Conservation (phyloP, 2,888 invertebrate genomes). For the Magallana nippona region DNA sequence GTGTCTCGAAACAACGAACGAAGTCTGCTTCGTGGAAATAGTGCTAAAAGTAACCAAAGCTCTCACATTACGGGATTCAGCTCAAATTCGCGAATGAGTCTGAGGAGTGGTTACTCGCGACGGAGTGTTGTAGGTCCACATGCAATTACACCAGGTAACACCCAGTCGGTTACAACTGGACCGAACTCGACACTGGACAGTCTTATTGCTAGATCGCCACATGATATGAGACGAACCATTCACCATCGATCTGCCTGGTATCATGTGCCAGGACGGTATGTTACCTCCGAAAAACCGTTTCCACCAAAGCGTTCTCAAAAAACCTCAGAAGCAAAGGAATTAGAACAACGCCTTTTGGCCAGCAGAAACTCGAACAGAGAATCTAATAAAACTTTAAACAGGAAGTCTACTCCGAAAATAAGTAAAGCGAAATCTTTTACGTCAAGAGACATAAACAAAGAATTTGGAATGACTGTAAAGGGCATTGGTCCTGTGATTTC, state of each 20-base stretch:
- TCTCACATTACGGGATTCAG: conserved; percentile 57
- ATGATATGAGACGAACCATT: conserved; percentile 57
- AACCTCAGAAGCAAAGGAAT: conserved; percentile 55
- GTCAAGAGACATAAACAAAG: conserved; percentile 33
- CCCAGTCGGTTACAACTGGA: conserved; percentile 65
- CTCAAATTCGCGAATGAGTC: conserved; percentile 50
- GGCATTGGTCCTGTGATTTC: conserved; percentile 52
- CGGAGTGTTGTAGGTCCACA: conserved; percentile 61
- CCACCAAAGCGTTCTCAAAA: conserved; percentile 70
- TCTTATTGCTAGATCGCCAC: conserved; percentile 63
- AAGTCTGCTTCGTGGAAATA: conserved; percentile 55
- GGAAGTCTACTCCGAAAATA: conserved; percentile 26
- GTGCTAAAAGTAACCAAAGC: conserved; percentile 57
- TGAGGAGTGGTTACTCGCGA: conserved; percentile 57
- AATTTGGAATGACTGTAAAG: conserved; percentile 62
- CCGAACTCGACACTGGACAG: conserved; percentile 70
- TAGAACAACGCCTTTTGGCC: conserved; percentile 50
- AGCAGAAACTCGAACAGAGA: conserved; percentile 13
- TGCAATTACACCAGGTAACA: conserved; percentile 63
- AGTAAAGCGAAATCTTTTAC: conserved; percentile 7
- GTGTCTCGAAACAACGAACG: conserved; percentile 41
- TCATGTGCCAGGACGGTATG: conserved; percentile 76
- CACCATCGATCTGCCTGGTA: conserved; percentile 77
- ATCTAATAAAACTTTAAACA: not conserved
- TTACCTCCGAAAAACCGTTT: conserved; percentile 61